These are phyloP conservation scores for Iphiclides podalirius DNA, from an alignment of 2,888 invertebrate genomes.

Conservation along the genomic window DNA sequence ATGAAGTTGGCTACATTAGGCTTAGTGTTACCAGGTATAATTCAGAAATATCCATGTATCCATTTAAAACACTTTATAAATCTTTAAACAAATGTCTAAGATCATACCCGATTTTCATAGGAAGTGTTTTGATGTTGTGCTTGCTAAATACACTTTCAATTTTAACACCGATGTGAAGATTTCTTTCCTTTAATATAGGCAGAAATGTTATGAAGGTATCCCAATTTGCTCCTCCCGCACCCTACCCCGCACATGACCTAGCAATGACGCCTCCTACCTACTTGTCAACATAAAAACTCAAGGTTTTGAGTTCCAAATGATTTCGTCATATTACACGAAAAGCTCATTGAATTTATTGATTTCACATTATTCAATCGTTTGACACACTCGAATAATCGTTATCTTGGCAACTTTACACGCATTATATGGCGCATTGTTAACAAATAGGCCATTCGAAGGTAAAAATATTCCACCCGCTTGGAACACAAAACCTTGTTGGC, in stretches of 20 bases:
- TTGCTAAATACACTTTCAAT: too few relatives aligned
- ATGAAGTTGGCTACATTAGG: constrained; percentile 48
- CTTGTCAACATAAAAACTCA: constrained; percentile 43
- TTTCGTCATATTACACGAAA: constrained; percentile 42
- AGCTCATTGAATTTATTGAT: constrained; percentile 24
- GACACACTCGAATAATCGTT: constrained; percentile 2
- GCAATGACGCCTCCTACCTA: constrained; percentile 40
- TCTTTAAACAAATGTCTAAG: neutral
- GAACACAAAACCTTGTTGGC: constrained; percentile 70
- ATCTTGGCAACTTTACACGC: neutral
- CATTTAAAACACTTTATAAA: neutral
- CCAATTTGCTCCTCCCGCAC: constrained; percentile 40
- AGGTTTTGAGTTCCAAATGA: constrained; percentile 72
- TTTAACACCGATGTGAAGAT: too few relatives aligned
- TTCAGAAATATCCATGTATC: constrained; percentile 1
- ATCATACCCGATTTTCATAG: too few relatives aligned
- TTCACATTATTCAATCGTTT: neutral
- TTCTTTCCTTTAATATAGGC: constrained; percentile 28
- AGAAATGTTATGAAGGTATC: constrained; percentile 43
- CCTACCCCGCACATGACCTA: constrained; percentile 35
- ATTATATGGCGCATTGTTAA: neutral
- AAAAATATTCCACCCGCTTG: constrained; percentile 54
- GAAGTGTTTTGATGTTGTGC: too few relatives aligned
- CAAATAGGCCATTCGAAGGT: constrained; percentile 9
- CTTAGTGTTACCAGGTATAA: constrained; percentile 36